Evolutionary conservation across 2,888 invertebrate species (phyloP), one percentile per base, ranked within the genome.

Genomic region (Tachina grossa): DNA sequence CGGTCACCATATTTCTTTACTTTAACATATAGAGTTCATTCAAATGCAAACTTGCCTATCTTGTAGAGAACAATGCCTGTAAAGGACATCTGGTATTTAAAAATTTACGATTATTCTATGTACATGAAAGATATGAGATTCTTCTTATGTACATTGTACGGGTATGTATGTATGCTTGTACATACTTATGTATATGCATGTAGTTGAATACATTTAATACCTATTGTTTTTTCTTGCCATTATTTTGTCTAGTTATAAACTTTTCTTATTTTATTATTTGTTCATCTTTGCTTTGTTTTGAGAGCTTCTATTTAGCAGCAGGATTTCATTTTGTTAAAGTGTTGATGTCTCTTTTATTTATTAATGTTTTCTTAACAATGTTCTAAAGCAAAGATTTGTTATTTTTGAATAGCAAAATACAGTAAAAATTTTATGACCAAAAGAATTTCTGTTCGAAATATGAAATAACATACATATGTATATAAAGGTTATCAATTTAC

Each of bases 71-170:
- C 11, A 75, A 72, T 81, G 81, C 81, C 84, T 84, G 84, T 22
- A 77, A 68, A 77, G 72, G 84, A 84, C 77, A 84, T 84, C 77
- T 81, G 80, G 39, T 80, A 69, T 66, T 84, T 84, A 81, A 84
- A 81, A 81, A 81, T 84, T 84, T 84, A 84, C 77, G 72, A 75
- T 53, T 41, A 41, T 16, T 41, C 6, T 31, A 9, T 57, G 16
- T 16, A 59, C 43, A 59, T 69, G 4, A 79, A 51, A 19, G 13
- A 79, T 72, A 39, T 45, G 13, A 39, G 31, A 5, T 31, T 31
- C 31, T 31, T 31, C 31, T 31, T 31, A 31, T 31, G 31, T 31
- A 31, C 31, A 31, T 10, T 53, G 5, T n/a, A n/a, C n/a, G n/a
- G n/a, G n/a, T n/a, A 51, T 11, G 51, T 39, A 49, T 9, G 13